Conservation (phyloP, 1,140 invertebrate genomes). For the Latrodectus geometricus region DNA sequence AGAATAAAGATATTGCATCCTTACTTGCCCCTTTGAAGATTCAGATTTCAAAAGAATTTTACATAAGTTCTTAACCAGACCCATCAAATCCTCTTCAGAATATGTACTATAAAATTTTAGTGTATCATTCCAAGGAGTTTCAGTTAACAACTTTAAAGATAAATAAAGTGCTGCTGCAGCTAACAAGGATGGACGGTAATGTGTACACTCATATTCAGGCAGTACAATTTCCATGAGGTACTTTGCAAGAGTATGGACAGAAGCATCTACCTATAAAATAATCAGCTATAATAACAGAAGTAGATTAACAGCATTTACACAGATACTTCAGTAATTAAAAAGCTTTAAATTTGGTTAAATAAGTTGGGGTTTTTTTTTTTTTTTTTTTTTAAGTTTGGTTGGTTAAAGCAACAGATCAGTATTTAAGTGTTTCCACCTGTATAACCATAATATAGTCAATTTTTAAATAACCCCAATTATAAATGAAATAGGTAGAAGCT, state of each 20-base stretch:
- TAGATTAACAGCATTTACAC: too few species aligned
- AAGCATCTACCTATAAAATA: slow-evolving; percentile 73
- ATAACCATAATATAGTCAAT: too few species aligned
- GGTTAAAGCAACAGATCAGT: too few species aligned
- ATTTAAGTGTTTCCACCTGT: too few species aligned
- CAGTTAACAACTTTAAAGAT: slow-evolving; percentile 71
- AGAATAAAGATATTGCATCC: neutral
- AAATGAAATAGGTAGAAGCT: too few species aligned
- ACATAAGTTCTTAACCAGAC: slow-evolving; percentile 69
- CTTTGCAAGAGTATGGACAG: slow-evolving; percentile 88
- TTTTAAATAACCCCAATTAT: too few species aligned
- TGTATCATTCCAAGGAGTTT: slow-evolving; percentile 69
- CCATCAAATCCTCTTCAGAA: slow-evolving; percentile 68
- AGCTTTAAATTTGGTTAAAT: too few species aligned
- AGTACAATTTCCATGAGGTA: slow-evolving; percentile 91
- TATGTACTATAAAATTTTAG: slow-evolving; percentile 72
- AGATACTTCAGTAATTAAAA: too few species aligned
- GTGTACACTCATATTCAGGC: slow-evolving; percentile 84
- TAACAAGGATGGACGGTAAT: slow-evolving; percentile 83
- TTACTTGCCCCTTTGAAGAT: slow-evolving; percentile 67
- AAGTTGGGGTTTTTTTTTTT: too few species aligned
- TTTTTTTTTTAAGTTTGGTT: too few species aligned
- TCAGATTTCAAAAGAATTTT: slow-evolving; percentile 69
- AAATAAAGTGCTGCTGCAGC: slow-evolving; percentile 82
- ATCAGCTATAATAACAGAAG: too few species aligned